Conservation (phyloP, 1,140 invertebrate genomes). For the Drosophila takahashii region DNA sequence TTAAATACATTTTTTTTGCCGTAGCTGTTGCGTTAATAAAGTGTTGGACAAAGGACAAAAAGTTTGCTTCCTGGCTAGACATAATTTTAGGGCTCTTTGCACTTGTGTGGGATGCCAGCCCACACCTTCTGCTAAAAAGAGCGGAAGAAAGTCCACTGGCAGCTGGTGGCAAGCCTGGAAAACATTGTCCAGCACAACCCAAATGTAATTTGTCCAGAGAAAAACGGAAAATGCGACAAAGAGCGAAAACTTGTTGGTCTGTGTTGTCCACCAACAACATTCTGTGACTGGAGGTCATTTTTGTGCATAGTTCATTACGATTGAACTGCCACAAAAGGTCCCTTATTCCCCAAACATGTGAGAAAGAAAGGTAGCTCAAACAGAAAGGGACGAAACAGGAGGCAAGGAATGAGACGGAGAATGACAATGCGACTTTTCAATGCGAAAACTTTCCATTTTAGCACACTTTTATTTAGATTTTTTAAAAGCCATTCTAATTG, state of each 20-base stretch:
- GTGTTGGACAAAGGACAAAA: conserved; percentile 71
- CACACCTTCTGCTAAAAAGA: conserved; percentile 8
- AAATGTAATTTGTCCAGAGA: conserved; percentile 69
- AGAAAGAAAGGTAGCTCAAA: background rate
- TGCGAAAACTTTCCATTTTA: conserved; percentile 43
- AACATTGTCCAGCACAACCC: conserved; percentile 32
- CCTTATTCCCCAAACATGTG: conserved; percentile 22
- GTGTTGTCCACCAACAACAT: conserved; percentile 57
- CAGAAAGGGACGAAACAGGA: background rate
- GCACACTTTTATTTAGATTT: conserved; percentile 16
- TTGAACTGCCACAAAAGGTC: conserved; percentile 75
- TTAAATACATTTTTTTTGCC: conserved; percentile 22
- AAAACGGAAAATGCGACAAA: conserved; percentile 16
- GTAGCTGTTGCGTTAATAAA: conserved; percentile 47
- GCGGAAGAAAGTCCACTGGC: conserved; percentile 35
- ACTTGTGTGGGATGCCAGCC: conserved; percentile 43
- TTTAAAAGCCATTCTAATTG: conserved; percentile 1
- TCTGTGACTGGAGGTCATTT: conserved; percentile 67
- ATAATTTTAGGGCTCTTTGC: conserved; percentile 70
- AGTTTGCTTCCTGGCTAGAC: conserved; percentile 80
- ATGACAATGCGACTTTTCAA: conserved; percentile 22
- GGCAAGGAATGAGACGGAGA: background rate
- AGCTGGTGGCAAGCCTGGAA: conserved; percentile 60
- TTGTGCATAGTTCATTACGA: conserved; percentile 80
- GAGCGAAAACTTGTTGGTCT: conserved; percentile 66